A percentile compares a stretch with the other conserved stretches of the same genome.
Conservation (phyloP, 1,140 invertebrate genomes). For the Lepidurus arcticus region DNA sequence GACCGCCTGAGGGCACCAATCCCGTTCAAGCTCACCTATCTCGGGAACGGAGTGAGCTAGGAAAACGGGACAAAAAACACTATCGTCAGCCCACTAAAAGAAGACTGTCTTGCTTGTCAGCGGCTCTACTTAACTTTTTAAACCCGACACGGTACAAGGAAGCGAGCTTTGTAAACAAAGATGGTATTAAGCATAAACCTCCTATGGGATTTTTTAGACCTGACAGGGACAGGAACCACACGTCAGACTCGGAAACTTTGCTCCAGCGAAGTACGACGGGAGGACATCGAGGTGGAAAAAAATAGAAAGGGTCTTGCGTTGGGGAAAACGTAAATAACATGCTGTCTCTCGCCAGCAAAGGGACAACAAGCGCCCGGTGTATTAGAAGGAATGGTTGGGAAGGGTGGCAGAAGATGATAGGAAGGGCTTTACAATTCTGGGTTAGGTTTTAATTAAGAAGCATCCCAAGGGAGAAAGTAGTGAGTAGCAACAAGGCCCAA, state of each 20-base stretch:
- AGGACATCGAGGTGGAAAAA: not conserved
- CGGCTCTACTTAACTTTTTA: not conserved
- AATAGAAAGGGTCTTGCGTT: not conserved
- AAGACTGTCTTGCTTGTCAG: not conserved
- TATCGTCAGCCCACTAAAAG: not conserved
- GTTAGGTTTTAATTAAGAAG: no score
- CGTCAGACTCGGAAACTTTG: no score
- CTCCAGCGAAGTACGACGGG: not conserved
- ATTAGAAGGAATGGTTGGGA: not conserved
- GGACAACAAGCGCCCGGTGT: slow-evolving; percentile 5
- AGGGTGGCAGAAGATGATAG: not conserved
- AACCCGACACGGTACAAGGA: not conserved
- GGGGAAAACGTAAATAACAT: not conserved
- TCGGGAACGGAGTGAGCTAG: not conserved
- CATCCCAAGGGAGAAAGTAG: no score
- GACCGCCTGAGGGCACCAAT: not conserved
- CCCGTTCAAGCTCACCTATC: not conserved
- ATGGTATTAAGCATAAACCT: not conserved
- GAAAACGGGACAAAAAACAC: not conserved
- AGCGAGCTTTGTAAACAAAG: slow-evolving; percentile 2
- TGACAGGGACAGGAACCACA: not conserved
- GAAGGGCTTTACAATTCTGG: not conserved
- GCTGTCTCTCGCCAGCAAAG: not conserved
- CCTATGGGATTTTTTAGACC: not conserved
- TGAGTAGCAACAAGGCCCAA: no score